Percentiles rank a stretch among this genome's conserved stretches.
Evolutionary conservation across 2,797 vertebrate genomes (phyloP).

Genomic region (Myripristis jacobus): DNA sequence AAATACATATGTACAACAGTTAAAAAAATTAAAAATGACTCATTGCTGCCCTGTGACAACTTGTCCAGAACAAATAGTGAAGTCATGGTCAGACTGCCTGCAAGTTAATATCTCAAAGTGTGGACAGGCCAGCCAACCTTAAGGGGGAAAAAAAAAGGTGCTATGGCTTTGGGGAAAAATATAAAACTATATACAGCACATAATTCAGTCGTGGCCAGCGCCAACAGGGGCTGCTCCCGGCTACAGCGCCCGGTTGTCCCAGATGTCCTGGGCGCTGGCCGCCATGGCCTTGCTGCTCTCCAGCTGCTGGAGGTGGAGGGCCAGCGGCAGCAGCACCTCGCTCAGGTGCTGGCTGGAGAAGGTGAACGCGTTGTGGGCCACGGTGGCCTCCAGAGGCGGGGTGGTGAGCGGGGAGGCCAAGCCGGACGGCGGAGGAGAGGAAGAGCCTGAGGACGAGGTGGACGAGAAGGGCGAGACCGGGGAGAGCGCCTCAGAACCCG

Average conservation of each 20-base stretch:
- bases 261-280: slow-evolving; percentile 48
- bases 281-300: slow-evolving; percentile 65
- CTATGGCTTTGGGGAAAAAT: neutral
- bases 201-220: no score
- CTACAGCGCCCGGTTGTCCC: slow-evolving; percentile 67
- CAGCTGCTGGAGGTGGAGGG: slow-evolving; percentile 82
- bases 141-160: neutral
- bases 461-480: slow-evolving; percentile 56
- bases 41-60: neutral
- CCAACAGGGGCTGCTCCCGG: neutral
- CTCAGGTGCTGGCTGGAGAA: slow-evolving; percentile 85
- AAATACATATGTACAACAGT: slow-evolving; percentile 72
- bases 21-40: slow-evolving; percentile 14
- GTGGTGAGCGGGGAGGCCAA: slow-evolving; percentile 64
- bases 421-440: slow-evolving; percentile 58
- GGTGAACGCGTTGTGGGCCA: slow-evolving; percentile 82
- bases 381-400: slow-evolving; percentile 45
- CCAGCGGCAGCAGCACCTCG: slow-evolving; percentile 82
- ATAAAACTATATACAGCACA: no score
- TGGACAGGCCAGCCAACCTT: slow-evolving; percentile 8
- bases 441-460: slow-evolving; percentile 61
- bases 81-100: neutral
- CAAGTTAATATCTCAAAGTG: slow-evolving; percentile 24
- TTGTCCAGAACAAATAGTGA: neutral
- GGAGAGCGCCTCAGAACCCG: slow-evolving; percentile 62